A percentile compares a stretch with the other conserved stretches of the same genome.
These are phyloP conservation scores for Hydropsyche betteni DNA, from an alignment of 2,888 invertebrate genomes.

Conservation along the genomic window DNA sequence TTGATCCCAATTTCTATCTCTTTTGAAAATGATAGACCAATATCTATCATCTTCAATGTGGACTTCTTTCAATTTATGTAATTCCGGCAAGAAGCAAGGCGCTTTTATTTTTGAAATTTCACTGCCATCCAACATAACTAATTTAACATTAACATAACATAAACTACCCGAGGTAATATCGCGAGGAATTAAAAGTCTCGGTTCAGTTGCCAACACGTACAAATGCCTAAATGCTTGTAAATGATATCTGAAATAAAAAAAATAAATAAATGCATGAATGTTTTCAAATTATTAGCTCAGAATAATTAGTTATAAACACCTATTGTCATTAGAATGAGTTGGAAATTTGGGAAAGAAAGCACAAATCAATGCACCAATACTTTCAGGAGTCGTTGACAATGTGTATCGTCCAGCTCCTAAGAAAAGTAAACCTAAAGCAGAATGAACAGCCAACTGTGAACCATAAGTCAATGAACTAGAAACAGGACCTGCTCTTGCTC, in stretches of 20 bases:
- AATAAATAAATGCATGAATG: too few relatives aligned
- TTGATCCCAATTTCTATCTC: constrained; percentile 84
- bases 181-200: constrained; percentile 85
- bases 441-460: constrained; percentile 94
- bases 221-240: constrained; percentile 96
- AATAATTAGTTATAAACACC: constrained; percentile 63
- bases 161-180: constrained; percentile 83
- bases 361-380: constrained; percentile 89
- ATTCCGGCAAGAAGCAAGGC: constrained; percentile 87
- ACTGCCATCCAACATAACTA: constrained; percentile 63
- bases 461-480: constrained; percentile 84
- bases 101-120: constrained; percentile 73
- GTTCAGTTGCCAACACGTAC: constrained; percentile 93
- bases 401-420: constrained; percentile 93
- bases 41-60: constrained; percentile 85
- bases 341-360: constrained; percentile 98
- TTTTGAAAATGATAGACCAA: constrained; percentile 88
- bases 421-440: constrained; percentile 92
- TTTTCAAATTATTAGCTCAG: background rate
- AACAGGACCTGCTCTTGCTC: constrained; percentile 79
- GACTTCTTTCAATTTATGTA: constrained; percentile 77
- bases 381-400: constrained; percentile 80
- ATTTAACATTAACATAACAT: constrained; percentile 82
- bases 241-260: constrained; percentile 77
- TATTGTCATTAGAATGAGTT: constrained; percentile 94